Base-by-base conservation (phyloP, 2,797 vertebrate genomes). In the Eremophila alpestris region DNA sequence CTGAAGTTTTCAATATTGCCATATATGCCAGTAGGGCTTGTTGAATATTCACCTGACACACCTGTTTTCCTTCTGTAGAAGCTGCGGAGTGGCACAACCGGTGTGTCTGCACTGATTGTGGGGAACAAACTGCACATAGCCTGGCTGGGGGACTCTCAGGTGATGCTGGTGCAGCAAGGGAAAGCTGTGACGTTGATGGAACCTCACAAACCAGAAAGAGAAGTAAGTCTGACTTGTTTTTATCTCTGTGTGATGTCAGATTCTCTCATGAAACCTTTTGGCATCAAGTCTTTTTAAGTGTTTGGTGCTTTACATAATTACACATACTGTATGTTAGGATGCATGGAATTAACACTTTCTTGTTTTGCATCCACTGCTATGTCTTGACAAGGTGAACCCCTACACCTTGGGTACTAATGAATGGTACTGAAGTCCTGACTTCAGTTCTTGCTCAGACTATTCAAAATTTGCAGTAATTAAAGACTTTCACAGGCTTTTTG, bases 111-210 rank as follows among this genome's bases (percentile, higher is more conserved):
- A 0, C 95, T 99, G 94, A 97, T 99, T 55, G 97, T 98, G 2
- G 98, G 98, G 41, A 97, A 96, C 64, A 95, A 97, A 60, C 96
- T 99, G 10, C 98, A 98, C 5, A 92, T 99, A 26, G 98, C 99
- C 22, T 99, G 99, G 99, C 98, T 99, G 3, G 99, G 99, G 36
- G 99, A 99, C 97, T 99, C 99, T 0, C 99, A 99, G 95, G 98
- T 98, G 41, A 95, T 99, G 92, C 97, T 99, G 89, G 99, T 99
- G 90, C 98, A 98, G 83, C 97, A 98, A 51, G 98, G 98, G 34
- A 97, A 97, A 69, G 98, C 96, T 10, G 97, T 99, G 52, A 98
- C 97, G 0, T 97, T 99, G 55, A 99, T 99, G 99, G 99, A 99
- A 40, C 99, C 99, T 18, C 99, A 99, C 96, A 99, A 98, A 92